phyloP scores from a whole-genome alignment of 1,140 invertebrate genomes.

The Temnothorax curvispinosus region DNA sequence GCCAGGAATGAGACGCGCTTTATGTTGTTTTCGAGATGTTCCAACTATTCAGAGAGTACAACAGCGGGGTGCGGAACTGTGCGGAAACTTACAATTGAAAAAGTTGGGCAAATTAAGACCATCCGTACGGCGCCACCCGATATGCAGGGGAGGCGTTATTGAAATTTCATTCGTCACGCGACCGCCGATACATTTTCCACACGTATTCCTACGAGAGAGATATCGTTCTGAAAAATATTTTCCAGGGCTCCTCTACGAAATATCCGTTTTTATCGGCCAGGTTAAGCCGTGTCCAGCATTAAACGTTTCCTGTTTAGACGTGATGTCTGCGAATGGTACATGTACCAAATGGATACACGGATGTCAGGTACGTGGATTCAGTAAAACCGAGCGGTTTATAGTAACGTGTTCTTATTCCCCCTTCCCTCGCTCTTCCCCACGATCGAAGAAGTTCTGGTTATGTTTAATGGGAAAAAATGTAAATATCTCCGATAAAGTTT shows the following conservation, averaged over 20 bases:
- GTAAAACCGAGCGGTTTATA: conserved; percentile 53
- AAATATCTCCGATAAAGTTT: conserved; percentile 30
- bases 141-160: not conserved
- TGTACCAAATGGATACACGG: conserved; percentile 44
- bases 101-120: conserved; percentile 59
- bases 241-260: conserved; percentile 5
- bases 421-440: not conserved
- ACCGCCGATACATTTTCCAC: not conserved
- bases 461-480: conserved; percentile 51
- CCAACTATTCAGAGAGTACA: conserved; percentile 44
- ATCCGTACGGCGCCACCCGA: not conserved
- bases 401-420: conserved; percentile 58
- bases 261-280: conserved; percentile 46
- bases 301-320: conserved; percentile 52
- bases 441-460: conserved; percentile 36
- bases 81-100: conserved; percentile 60
- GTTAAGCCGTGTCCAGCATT: conserved; percentile 53
- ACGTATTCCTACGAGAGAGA: not conserved
- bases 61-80: not conserved
- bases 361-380: conserved; percentile 53
- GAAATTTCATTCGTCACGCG: conserved; percentile 48
- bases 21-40: conserved; percentile 57
- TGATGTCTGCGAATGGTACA: conserved; percentile 43
- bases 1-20: conserved; percentile 55
- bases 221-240: conserved; percentile 43